Evolutionary conservation across 2,797 vertebrate genomes (phyloP), one percentile per base, ranked within the genome.

Genomic region (Onychomys arenicola): DNA sequence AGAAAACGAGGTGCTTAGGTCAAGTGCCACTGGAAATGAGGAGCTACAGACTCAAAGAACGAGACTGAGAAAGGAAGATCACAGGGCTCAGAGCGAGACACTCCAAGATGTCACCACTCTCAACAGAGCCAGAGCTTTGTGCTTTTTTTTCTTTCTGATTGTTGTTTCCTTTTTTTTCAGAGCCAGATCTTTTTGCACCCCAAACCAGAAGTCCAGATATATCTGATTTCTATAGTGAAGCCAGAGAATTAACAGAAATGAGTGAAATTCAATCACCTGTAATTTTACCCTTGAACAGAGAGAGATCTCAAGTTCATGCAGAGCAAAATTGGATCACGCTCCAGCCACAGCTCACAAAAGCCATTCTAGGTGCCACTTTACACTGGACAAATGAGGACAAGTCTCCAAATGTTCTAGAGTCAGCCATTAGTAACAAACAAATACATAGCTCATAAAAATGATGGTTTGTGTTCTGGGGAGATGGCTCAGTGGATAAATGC

Each of bases 311-410:
- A 80, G 16, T 87, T 80, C 29, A 67, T 61, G 11, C 37, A 61
- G 32, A 55, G 67, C 14, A 77, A 87, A 92, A 75, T 6, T 61
- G 2, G 80, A 37, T 61, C 43, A 1, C 19, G 49, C 69, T 90
- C 69, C 29, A 34, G 77, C 13, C 76, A 76, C 89, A 88, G 37
- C 69, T 86, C 29, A 21, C 16, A 12, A 76, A 43, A 89, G 61
- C 34, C 34, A 71, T 40, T 89, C 40, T 77, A 27, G 19, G 89
- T 80, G 6, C 73, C 85, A 87, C 27, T 89, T 86, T 80, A 71
- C 12, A 40, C 19, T 91, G 43, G 37, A 90, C 93, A 97, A 96
- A 76, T 49, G 40, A 92, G 43, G 40, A 7, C 59, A 78, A 82
- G 81, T 87, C 43, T 89, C 78, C 32, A 19, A 52, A 76, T 14